phyloP scores from a whole-genome alignment of 2,113 vertebrate genomes.

The Neomonachus schauinslandi region DNA sequence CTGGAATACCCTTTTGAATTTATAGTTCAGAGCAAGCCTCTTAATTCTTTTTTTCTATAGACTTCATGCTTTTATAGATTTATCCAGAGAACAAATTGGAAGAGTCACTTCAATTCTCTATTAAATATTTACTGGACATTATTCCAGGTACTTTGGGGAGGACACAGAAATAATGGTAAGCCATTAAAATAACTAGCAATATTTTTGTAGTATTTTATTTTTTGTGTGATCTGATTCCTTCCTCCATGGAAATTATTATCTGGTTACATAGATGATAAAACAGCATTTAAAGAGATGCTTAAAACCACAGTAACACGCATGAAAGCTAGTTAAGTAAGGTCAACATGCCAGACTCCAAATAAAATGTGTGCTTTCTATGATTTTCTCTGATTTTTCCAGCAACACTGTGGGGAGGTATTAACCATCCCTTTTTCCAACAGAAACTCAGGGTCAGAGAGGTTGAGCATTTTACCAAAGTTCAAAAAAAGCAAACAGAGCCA shows the following conservation, averaged over 20 bases:
- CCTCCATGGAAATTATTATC: background rate
- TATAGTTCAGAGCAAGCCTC: background rate
- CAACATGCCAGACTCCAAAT: background rate
- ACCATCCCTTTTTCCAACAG: background rate
- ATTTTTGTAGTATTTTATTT: background rate
- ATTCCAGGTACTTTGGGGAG: accelerated
- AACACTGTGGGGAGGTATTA: accelerated
- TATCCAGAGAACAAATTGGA: background rate
- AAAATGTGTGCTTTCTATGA: accelerated
- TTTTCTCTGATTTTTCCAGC: background rate
- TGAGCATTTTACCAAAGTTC: background rate
- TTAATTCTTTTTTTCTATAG: background rate
- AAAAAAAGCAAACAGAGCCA: background rate
- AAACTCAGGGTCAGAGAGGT: background rate
- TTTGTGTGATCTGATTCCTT: background rate
- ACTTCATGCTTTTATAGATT: background rate
- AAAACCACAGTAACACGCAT: background rate
- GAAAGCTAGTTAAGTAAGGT: too few relatives aligned
- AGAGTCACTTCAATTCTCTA: accelerated
- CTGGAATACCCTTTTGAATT: background rate
- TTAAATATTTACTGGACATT: accelerated
- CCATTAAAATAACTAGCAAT: accelerated
- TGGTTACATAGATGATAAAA: background rate
- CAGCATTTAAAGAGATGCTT: background rate
- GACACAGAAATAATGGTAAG: accelerated